Percentiles rank a stretch among this genome's conserved stretches.
phyloP scores from a whole-genome alignment of 2,797 vertebrate species.

The Neoniphon sammara region DNA sequence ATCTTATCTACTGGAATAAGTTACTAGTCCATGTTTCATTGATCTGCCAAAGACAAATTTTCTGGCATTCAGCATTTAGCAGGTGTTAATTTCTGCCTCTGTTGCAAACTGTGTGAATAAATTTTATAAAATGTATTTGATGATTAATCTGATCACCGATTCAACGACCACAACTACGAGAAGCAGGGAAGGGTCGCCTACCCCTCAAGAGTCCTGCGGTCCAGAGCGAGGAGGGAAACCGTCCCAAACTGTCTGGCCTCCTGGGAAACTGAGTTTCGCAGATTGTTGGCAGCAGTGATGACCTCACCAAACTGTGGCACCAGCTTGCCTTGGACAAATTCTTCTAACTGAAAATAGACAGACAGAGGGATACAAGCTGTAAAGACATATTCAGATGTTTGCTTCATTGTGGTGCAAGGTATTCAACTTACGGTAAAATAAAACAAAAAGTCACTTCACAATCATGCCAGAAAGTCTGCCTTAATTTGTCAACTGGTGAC shows the following conservation, averaged over 20 bases:
- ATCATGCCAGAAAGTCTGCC: background rate
- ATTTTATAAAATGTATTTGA: background rate
- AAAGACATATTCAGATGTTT: background rate
- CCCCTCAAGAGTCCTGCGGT: slow-evolving; percentile 78
- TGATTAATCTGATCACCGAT: background rate
- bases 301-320: slow-evolving; percentile 73
- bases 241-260: slow-evolving; percentile 78
- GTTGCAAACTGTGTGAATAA: background rate
- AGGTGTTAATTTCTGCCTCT: background rate
- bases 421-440: background rate
- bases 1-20: too few relatives aligned
- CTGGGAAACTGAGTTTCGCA: slow-evolving; percentile 81
- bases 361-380: background rate
- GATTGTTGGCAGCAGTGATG: slow-evolving; percentile 59
- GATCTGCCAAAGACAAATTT: too few relatives aligned
- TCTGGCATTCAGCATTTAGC: too few relatives aligned
- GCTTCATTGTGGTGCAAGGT: background rate
- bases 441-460: background rate
- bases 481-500: background rate
- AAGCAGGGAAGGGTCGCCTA: slow-evolving; percentile 49
- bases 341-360: slow-evolving; percentile 71
- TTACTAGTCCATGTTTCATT: too few relatives aligned
- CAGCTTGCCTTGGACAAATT: slow-evolving; percentile 74
- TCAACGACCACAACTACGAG: background rate
- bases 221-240: slow-evolving; percentile 79